phyloP scores from a whole-genome alignment of 1,140 invertebrate genomes.

The Palaemon carinicauda region DNA sequence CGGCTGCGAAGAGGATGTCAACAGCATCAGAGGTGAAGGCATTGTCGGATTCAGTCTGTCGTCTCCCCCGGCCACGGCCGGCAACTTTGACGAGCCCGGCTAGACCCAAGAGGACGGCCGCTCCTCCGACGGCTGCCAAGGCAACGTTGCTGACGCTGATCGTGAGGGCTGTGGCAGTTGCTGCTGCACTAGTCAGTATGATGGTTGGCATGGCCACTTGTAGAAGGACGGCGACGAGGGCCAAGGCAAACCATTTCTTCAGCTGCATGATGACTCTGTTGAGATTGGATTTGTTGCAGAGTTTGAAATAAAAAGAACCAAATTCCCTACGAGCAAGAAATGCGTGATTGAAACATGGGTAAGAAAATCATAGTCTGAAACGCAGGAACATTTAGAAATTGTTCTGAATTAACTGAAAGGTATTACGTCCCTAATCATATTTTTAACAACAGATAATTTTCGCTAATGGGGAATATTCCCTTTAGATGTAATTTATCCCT shows the following conservation, averaged over 20 bases:
- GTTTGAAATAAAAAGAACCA: background rate
- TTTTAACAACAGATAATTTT: too few species aligned
- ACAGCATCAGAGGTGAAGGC: background rate
- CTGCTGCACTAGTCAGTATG: background rate
- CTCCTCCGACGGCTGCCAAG: conserved; percentile 3
- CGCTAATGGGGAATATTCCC: too few species aligned
- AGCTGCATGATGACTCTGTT: conserved; percentile 2
- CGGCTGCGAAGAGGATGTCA: conserved; percentile 9
- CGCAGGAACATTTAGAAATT: too few species aligned
- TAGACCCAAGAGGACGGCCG: background rate
- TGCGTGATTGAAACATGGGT: too few species aligned
- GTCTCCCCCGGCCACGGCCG: background rate
- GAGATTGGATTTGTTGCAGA: background rate
- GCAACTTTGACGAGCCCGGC: background rate
- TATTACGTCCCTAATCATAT: too few species aligned
- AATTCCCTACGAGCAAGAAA: too few species aligned
- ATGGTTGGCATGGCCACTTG: background rate
- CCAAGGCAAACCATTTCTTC: conserved; percentile 16
- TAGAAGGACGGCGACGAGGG: background rate
- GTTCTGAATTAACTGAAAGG: too few species aligned
- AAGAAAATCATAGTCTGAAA: too few species aligned
- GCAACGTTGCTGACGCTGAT: background rate
- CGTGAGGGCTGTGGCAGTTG: background rate
- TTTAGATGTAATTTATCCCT: too few species aligned
- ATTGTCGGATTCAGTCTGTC: background rate